Evolutionary conservation across 2,113 vertebrate genomes (phyloP), one percentile per base, ranked within the genome.

Genomic region (Ahaetulla prasina): DNA sequence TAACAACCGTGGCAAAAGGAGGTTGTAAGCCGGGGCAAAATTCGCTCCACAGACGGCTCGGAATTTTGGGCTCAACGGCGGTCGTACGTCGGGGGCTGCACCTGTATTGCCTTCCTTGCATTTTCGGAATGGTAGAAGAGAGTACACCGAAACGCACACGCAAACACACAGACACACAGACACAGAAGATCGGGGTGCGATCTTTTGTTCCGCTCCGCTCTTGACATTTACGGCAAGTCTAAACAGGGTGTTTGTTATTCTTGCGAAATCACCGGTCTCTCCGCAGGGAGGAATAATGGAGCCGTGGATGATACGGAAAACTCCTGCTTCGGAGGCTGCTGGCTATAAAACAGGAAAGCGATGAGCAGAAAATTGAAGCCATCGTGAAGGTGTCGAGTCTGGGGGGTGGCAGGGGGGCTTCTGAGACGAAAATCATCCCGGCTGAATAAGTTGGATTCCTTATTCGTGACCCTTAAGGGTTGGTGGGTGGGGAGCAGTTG

Each of bases 331-430:
- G 86, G 90, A 12, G 39, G 55, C 90, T 23, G 25, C 93, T 35
- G 90, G 92, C 97, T 95, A 96, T 98, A 98, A 98, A 98, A 96
- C 97, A 97, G 96, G 96, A 95, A 96, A 93, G 97, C 96, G 94
- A 96, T 96, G 97, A 98, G 98, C 97, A 98, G 98, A 97, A 98
- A 98, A 98, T 98, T 97, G 97, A 98, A 98, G 97, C 97, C 97
- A 96, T 98, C 97, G 95, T 93, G 96, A 96, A 97, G 96, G 96
- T 97, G 97, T 97, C 96, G 96, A 96, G 97, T 96, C 97, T 88
- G 60, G 96, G 97, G 96, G 96, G 7, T 1, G 45, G 0, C 5
- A 97, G 96, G 96, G 55, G 27, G 10, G 10, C 96, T 97, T 57
- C 97, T 63, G 96, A 97, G 97, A 98, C 97, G 96, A 96, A 97